Evolutionary conservation across 2,888 invertebrate genomes (phyloP).

Genomic region (Leptarthrus brevirostris): DNA sequence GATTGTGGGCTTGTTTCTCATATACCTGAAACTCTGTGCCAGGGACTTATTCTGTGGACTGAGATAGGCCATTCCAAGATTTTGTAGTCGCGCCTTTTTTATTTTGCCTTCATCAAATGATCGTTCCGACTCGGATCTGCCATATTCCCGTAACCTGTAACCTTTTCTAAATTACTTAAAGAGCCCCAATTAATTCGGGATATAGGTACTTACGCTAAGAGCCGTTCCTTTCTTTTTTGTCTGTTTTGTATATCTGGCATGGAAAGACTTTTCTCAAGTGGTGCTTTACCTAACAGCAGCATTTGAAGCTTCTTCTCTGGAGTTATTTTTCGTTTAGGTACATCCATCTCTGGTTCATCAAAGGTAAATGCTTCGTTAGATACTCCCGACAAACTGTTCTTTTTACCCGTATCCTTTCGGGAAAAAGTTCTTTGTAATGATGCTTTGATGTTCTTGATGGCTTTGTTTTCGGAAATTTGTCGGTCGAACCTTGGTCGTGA

Average conservation of each 20-base stretch:
- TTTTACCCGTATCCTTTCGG: slow-evolving; percentile 62
- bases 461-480: slow-evolving; percentile 56
- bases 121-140: slow-evolving; percentile 83
- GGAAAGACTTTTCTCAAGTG: slow-evolving; percentile 82
- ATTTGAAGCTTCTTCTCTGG: slow-evolving; percentile 70
- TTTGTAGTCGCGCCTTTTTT: slow-evolving; percentile 73
- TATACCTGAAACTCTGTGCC: slow-evolving; percentile 89
- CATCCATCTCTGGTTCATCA: slow-evolving; percentile 58
- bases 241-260: slow-evolving; percentile 86
- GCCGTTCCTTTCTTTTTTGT: slow-evolving; percentile 76
- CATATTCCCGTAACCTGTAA: slow-evolving; percentile 75
- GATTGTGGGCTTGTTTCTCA: slow-evolving; percentile 89
- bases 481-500: slow-evolving; percentile 51
- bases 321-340: slow-evolving; percentile 62
- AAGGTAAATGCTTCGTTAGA: slow-evolving; percentile 60
- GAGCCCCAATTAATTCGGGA: neutral
- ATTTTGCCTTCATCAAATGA: slow-evolving; percentile 78
- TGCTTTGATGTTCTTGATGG: slow-evolving; percentile 65
- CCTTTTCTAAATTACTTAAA: neutral
- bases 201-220: slow-evolving; percentile 76
- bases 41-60: slow-evolving; percentile 83
- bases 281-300: slow-evolving; percentile 71
- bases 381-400: slow-evolving; percentile 52
- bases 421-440: slow-evolving; percentile 70
- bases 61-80: slow-evolving; percentile 75